Evolutionary conservation across 2,797 vertebrate species (phyloP).

Genomic region (Phoxinus dragarum): DNA sequence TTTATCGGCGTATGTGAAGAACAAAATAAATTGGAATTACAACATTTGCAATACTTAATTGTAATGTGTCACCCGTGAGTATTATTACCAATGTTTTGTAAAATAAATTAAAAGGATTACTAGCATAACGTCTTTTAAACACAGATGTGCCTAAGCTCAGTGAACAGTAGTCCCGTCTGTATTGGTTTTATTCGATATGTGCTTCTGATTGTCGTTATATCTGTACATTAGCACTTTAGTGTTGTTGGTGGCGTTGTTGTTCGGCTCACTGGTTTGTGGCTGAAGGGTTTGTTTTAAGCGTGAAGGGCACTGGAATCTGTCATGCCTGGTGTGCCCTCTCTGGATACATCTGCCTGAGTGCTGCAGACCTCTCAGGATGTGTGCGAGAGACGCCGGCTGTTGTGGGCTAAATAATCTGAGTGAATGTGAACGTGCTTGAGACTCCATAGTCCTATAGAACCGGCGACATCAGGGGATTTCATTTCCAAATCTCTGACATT

Average conservation of each 20-base stretch:
- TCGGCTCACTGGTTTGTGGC: slow-evolving; percentile 43
- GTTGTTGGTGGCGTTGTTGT: slow-evolving; percentile 15
- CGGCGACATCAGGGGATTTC: slow-evolving; percentile 3
- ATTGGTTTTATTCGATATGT: not conserved
- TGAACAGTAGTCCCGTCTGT: not conserved
- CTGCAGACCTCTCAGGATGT: slow-evolving; percentile 21
- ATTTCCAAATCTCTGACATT: slow-evolving; percentile 27
- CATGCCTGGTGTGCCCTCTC: slow-evolving; percentile 54
- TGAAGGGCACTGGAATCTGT: slow-evolving; percentile 61
- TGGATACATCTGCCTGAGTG: slow-evolving; percentile 40
- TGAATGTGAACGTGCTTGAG: slow-evolving; percentile 3
- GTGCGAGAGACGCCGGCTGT: not conserved
- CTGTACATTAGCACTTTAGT: slow-evolving; percentile 4
- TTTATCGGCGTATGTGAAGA: not conserved
- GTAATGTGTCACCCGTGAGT: not conserved
- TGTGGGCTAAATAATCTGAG: slow-evolving; percentile 8
- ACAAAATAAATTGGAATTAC: not conserved
- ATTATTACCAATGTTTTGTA: not conserved
- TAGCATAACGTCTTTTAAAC: not conserved
- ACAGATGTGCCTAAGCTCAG: too few species aligned
- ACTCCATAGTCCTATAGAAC: not conserved
- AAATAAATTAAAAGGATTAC: not conserved
- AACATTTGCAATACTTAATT: not conserved
- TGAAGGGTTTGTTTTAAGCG: slow-evolving; percentile 57
- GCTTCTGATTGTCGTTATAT: not conserved